A percentile compares a stretch with the other conserved stretches of the same genome.
phyloP scores from a whole-genome alignment of 2,113 vertebrate species.

The Thamnaconus septentrionalis region DNA sequence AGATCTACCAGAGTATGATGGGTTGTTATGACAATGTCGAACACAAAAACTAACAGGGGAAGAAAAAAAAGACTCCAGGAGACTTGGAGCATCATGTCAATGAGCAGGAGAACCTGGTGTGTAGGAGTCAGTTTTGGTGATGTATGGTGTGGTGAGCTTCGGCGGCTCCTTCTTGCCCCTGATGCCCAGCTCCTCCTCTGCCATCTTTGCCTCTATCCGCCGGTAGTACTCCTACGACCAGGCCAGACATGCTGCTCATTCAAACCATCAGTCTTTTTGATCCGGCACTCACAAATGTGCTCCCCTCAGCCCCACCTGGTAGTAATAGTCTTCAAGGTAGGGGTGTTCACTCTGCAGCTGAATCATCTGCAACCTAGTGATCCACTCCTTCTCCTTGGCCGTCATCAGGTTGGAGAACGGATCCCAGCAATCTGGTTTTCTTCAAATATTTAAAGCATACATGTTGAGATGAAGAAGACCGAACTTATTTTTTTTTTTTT shows the following conservation, averaged over 20 bases:
- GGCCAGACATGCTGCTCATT: not conserved
- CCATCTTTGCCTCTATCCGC: slow-evolving; percentile 84
- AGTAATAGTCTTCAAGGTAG: slow-evolving; percentile 90
- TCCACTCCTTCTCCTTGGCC: slow-evolving; percentile 91
- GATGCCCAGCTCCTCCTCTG: slow-evolving; percentile 83
- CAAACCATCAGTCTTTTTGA: not conserved
- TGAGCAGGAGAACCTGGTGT: slow-evolving; percentile 78
- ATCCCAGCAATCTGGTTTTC: slow-evolving; percentile 81
- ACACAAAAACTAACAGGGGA: no score
- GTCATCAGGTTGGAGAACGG: slow-evolving; percentile 86
- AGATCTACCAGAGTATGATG: no score
- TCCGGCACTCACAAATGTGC: no score
- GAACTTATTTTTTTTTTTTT: not conserved
- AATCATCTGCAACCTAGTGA: slow-evolving; percentile 90
- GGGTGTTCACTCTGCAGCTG: slow-evolving; percentile 93
- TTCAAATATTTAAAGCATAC: slow-evolving; percentile 24
- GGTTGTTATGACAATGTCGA: no score
- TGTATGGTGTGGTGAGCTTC: slow-evolving; percentile 89
- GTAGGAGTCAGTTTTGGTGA: slow-evolving; percentile 86
- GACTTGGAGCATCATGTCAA: no score
- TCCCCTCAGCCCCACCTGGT: slow-evolving; percentile 81
- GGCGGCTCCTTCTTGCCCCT: slow-evolving; percentile 80
- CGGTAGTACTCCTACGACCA: slow-evolving; percentile 84
- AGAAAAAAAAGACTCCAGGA: not conserved
- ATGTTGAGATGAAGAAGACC: not conserved